These are phyloP conservation scores for Sebastes minor DNA, from an alignment of 2,797 vertebrate genomes.

Conservation along the genomic window DNA sequence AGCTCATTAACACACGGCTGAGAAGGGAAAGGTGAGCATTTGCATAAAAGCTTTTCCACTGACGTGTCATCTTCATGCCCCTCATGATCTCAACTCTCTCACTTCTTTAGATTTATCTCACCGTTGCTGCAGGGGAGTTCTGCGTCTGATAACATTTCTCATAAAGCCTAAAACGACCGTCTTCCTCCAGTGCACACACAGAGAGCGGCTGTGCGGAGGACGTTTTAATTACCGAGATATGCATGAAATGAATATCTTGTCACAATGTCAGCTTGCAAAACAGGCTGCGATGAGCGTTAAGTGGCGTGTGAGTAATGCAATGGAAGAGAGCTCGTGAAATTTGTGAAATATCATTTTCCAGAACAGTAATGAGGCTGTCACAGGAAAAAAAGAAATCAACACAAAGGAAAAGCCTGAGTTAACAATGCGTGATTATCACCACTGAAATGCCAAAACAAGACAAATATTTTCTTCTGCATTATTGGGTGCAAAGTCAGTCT, in stretches of 20 bases:
- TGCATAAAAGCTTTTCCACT: constrained; percentile 10
- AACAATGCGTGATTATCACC: background rate
- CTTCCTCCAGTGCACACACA: background rate
- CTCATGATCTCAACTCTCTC: background rate
- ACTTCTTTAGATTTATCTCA: constrained; percentile 10
- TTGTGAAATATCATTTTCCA: constrained; percentile 8
- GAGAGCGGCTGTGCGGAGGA: background rate
- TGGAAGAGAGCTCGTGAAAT: background rate
- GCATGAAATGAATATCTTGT: constrained; percentile 35
- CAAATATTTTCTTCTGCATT: background rate
- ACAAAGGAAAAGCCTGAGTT: background rate
- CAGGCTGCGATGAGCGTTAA: constrained; percentile 7
- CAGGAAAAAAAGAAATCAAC: background rate
- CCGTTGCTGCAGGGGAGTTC: background rate
- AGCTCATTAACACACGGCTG: constrained; percentile 21
- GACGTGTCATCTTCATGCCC: constrained; percentile 27
- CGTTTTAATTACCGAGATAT: constrained; percentile 34
- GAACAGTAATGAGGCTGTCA: constrained; percentile 14
- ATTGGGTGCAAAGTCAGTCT: background rate
- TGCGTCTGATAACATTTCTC: constrained; percentile 8
- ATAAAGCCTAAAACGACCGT: background rate
- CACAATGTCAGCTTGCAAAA: constrained; percentile 14
- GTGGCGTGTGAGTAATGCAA: constrained; percentile 11
- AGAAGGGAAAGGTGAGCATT: constrained; percentile 16
- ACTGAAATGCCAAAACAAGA: background rate